These are phyloP conservation scores for Thymelicus acteon DNA, from an alignment of 2,888 invertebrate genomes.

Conservation along the genomic window DNA sequence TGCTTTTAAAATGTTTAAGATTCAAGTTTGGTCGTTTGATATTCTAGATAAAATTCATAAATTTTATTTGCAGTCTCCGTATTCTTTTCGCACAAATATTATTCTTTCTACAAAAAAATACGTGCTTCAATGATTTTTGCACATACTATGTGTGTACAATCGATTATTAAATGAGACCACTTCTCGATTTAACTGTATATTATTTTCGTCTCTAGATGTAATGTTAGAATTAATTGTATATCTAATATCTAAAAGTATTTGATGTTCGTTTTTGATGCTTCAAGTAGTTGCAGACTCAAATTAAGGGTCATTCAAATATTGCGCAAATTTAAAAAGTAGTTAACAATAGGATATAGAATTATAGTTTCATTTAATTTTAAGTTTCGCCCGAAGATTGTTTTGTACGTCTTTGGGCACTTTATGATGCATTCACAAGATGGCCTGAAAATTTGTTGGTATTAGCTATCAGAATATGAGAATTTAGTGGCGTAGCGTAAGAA, in stretches of 20 bases:
- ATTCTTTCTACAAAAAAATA: no score
- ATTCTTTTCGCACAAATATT: no score
- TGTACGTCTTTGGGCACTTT: slow-evolving; percentile 20
- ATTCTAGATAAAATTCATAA: no score
- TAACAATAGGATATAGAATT: slow-evolving; percentile 18
- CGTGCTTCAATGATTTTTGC: no score
- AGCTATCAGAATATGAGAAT: slow-evolving; percentile 18
- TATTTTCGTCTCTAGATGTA: not conserved
- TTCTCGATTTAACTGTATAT: no score
- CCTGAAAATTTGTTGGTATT: slow-evolving; percentile 29
- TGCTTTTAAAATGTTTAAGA: no score
- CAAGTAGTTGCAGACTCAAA: not conserved
- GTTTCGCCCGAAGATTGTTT: slow-evolving; percentile 20
- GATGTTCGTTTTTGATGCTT: not conserved
- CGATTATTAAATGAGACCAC: no score
- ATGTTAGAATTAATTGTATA: not conserved
- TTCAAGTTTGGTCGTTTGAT: no score
- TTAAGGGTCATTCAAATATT: not conserved
- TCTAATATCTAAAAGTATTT: not conserved
- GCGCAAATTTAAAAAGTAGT: slow-evolving; percentile 10
- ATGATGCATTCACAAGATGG: slow-evolving; percentile 33
- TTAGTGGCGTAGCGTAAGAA: not conserved
- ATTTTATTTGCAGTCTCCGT: no score
- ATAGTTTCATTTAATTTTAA: slow-evolving; percentile 16
- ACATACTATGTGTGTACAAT: no score